A percentile compares a stretch with the other conserved stretches of the same genome.
phyloP scores from a whole-genome alignment of 2,888 invertebrate genomes.

The Parnassius smintheus region DNA sequence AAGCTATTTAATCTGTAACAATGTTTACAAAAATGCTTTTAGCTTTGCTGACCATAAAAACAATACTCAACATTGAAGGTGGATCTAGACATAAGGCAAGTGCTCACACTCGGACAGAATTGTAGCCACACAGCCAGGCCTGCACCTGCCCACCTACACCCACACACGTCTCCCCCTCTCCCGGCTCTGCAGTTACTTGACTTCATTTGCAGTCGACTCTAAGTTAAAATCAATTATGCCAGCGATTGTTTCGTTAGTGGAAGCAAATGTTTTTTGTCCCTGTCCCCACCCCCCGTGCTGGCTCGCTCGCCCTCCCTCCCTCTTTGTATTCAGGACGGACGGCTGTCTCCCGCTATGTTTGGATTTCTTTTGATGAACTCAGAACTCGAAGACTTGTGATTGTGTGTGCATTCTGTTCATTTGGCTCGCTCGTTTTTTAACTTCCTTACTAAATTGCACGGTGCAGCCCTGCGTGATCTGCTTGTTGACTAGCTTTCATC shows the following conservation, averaged over 20 bases:
- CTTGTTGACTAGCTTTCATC: conserved; percentile 7
- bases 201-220: conserved; percentile 69
- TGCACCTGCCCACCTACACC: background rate
- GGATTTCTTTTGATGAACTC: conserved; percentile 78
- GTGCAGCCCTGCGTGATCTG: conserved; percentile 18
- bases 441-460: conserved; percentile 23
- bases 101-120: conserved; percentile 4
- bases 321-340: conserved; percentile 68
- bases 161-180: conserved; percentile 28
- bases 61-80: conserved; percentile 7
- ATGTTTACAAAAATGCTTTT: background rate
- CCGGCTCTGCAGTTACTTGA: conserved; percentile 37
- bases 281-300: conserved; percentile 31
- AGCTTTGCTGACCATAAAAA: conserved; percentile 2
- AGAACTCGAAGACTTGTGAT: conserved; percentile 39
- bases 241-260: conserved; percentile 78
- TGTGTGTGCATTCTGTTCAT: conserved; percentile 43
- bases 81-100: conserved; percentile 11
- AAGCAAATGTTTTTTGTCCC: conserved; percentile 68
- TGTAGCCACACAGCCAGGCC: conserved; percentile 12
- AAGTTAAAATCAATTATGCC: conserved; percentile 78
- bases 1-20: background rate
- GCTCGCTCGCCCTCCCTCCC: conserved; percentile 29
- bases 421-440: conserved; percentile 37
- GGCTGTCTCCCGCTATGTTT: conserved; percentile 60